Base-by-base conservation (phyloP, 2,888 invertebrate genomes). In the Stenolophus ochropezus region DNA sequence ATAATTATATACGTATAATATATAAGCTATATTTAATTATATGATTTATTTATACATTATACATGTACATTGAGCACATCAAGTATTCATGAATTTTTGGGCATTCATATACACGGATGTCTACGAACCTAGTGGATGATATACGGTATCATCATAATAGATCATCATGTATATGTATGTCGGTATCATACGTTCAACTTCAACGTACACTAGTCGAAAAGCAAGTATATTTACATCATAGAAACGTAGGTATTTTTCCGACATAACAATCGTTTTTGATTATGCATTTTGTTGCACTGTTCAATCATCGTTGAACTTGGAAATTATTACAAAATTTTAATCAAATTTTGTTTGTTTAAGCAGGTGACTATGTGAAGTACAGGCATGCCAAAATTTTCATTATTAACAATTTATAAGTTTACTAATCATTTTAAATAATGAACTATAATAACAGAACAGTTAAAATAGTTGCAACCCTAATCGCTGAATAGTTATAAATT, bases 41-140 rank as follows among this genome's bases (percentile, higher is more conserved):
- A 25, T 53, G 16, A 73, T 69, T 80, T 80, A 73, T 78, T 49
- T 69, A 69, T 69, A 69, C 65, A 69, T 80, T 73, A 80, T 80
- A 80, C 80, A 80, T 80, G 80, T 80, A 80, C 80, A 80, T 71
- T 80, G 80, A 80, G 80, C 80, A 80, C 80, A 80, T 80, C 73
- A 58, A 80, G 47, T 73, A 73, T 73, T 76, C 69, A 69, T 79
- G 47, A 75, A 75, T 53, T 51, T 75, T 47, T 14, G n/a, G 42
- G 49, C 23, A 49, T 49, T 21, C 47, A 75, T 75, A 75, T 75
- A 53, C 27, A 75, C 49, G 53, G 16, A 65, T 14, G 20, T 47
- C 23, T 49, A 58, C 27, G 42, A 23, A 49, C 18, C 23, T 5
- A 49, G 47, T 61, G 65, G 21, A 69, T 47, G 11, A 51, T 49